Base-by-base conservation (phyloP, 1,140 invertebrate species). In the Drosophila auraria region DNA sequence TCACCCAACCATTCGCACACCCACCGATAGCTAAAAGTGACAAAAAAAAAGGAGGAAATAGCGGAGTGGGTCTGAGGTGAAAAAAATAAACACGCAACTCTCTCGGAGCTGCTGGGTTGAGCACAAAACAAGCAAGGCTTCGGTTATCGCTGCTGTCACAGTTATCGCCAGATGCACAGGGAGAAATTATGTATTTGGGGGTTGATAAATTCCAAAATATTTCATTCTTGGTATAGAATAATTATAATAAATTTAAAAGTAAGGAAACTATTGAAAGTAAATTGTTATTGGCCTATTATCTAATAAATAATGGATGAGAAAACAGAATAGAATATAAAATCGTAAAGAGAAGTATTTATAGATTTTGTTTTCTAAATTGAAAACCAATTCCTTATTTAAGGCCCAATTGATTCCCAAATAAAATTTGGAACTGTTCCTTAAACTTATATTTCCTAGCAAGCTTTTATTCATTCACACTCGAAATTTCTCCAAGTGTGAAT, bases 21-120 rank as follows among this genome's bases (percentile, higher is more conserved):
- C 77, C 73, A 56, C 38, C 51, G 44, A 63, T 66, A 69, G 53
- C 71, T 60, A 57, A 65, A 84, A 89, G 74, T 90, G 82, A 66
- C 82, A 78, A 63, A 83, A 72, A 74, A 57, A 45, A 81, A 50
- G 25, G 40, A 12, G 36, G 14, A 45, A 49, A 40, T 38, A 56
- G n/a, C 30, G 47, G 53, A 53, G 60, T 51, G 68, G 38, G 63
- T 71, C 30, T 73, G 61, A 65, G 69, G 65, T 51, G 75, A 59
- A 79, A 84, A 89, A 90, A 90, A 90, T 86, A 90, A 89, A 89
- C 82, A 89, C 83, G 75, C 76, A 73, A 83, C 86, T 70, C 73
- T 82, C 75, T 76, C 73, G 61, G 59, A 60, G 81, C 65, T 72
- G 63, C 56, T 61, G 63, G 68, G 78, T 45, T 74, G 69, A 79